Conservation (phyloP, 2,888 invertebrate genomes). For the Crematogaster levior region DNA sequence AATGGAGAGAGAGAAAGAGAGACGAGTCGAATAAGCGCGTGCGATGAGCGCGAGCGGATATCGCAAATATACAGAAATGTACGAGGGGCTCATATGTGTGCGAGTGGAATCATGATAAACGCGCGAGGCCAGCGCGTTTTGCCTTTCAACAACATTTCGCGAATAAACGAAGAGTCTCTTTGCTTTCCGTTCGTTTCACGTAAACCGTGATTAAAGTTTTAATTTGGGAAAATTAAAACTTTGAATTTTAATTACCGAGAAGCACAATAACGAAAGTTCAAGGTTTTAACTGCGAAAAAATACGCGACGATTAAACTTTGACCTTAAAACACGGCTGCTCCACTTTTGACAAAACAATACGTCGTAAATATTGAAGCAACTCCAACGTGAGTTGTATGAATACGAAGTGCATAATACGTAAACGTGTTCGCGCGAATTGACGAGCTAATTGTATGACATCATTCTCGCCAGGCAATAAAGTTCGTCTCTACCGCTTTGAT, state of each 20-base stretch:
- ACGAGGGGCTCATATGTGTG: background rate
- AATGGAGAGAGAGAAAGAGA: background rate
- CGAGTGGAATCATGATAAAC: background rate
- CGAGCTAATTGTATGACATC: background rate
- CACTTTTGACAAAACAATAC: background rate
- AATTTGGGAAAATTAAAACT: too few species aligned
- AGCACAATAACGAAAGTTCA: background rate
- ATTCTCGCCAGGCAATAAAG: background rate
- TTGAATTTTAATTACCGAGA: background rate
- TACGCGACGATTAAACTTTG: conserved; percentile 11
- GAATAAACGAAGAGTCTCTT: background rate
- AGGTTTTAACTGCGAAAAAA: conserved; percentile 1
- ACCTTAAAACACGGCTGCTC: background rate
- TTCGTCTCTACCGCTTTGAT: conserved; percentile 7
- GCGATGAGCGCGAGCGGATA: background rate
- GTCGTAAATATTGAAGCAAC: background rate
- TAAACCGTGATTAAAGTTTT: background rate
- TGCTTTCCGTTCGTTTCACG: background rate
- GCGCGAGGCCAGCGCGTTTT: background rate
- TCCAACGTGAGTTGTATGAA: background rate
- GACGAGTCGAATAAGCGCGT: conserved; percentile 31
- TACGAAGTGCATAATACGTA: background rate
- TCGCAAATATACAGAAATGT: background rate
- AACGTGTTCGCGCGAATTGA: background rate
- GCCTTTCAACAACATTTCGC: background rate